These are phyloP conservation scores for Micronycteris hirsuta DNA, from an alignment of 2,113 vertebrate species.

Conservation along the genomic window DNA sequence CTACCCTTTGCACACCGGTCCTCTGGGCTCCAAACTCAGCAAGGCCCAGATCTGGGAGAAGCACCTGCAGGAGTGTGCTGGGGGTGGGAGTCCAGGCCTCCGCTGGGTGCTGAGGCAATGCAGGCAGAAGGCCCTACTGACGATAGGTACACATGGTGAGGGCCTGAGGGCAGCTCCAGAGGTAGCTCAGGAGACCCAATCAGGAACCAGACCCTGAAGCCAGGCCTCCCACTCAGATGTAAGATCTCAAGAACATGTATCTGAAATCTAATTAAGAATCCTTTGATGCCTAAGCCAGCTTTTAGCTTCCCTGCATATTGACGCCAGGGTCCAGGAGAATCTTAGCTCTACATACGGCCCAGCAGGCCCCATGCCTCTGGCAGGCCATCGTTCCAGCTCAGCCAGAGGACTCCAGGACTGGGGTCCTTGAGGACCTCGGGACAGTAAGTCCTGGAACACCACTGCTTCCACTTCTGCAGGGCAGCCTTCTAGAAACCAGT, in stretches of 20 bases:
- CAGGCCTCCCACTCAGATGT: background rate
- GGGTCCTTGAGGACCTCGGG: background rate
- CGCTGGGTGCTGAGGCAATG: background rate
- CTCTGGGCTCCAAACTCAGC: background rate
- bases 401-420: background rate
- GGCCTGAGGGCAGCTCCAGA: background rate
- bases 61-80: no score
- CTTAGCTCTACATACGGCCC: background rate
- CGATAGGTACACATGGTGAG: fast-evolving
- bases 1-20: background rate
- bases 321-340: background rate
- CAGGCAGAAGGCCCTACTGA: background rate
- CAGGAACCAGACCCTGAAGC: background rate
- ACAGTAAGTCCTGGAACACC: background rate
- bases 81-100: background rate
- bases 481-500: background rate
- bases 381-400: background rate
- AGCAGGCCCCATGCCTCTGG: fast-evolving
- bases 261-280: background rate
- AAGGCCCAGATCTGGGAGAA: background rate
- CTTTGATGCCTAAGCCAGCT: background rate
- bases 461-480: background rate
- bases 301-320: background rate
- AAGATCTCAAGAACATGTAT: background rate
- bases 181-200: background rate